phyloP scores from a whole-genome alignment of 2,888 invertebrate species.

The Drosophila hawaiiensis region DNA sequence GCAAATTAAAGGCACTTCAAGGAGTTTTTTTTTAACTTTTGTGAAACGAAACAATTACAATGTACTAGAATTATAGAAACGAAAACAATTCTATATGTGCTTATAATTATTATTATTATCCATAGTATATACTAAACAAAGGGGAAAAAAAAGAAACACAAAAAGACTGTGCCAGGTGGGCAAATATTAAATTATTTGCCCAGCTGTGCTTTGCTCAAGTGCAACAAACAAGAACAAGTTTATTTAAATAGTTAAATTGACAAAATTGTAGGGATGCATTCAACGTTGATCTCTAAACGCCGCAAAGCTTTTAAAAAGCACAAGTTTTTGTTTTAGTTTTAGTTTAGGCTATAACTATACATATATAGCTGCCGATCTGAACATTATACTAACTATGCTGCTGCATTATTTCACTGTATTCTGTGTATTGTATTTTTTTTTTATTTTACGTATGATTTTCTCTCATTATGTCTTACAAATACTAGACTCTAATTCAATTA shows the following conservation, averaged over 20 bases:
- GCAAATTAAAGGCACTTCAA: constrained; percentile 79
- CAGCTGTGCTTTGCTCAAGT: constrained; percentile 26
- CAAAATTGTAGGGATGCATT: constrained; percentile 72
- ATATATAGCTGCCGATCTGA: constrained; percentile 22
- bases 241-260: constrained; percentile 56
- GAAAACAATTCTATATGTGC: constrained; percentile 47
- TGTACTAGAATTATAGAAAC: constrained; percentile 50
- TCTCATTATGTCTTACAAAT: constrained; percentile 37
- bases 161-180: background rate
- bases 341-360: constrained; percentile 11
- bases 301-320: constrained; percentile 63
- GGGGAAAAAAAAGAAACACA: constrained; percentile 20
- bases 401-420: constrained; percentile 32
- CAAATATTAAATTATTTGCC: constrained; percentile 6
- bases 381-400: constrained; percentile 39
- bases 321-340: constrained; percentile 15
- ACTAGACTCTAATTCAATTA: constrained; percentile 61
- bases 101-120: constrained; percentile 17
- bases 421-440: constrained; percentile 32
- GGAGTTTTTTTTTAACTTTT: constrained; percentile 59
- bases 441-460: constrained; percentile 34
- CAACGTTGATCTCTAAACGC: constrained; percentile 15
- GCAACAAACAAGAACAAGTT: constrained; percentile 60
- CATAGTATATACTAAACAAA: constrained; percentile 31
- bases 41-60: constrained; percentile 65